Evolutionary conservation across 2,888 invertebrate genomes (phyloP).

Genomic region (Cephus runcator): DNA sequence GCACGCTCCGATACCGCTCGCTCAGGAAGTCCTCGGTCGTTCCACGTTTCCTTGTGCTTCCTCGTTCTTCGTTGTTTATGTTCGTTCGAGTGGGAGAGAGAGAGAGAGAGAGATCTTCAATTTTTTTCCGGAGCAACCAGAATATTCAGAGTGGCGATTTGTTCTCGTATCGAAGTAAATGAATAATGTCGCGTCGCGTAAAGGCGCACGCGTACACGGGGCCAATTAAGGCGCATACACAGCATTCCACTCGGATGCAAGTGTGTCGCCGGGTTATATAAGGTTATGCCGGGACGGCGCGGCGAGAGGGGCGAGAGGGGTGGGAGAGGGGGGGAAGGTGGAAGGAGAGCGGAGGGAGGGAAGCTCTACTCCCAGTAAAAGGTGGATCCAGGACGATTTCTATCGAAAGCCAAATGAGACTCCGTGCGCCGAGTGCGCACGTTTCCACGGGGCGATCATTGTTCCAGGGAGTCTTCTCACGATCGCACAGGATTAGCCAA

Average conservation of each 20-base stretch:
- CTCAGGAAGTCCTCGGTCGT: slow-evolving; percentile 21
- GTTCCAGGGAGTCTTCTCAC: not conserved
- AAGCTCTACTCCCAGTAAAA: slow-evolving; percentile 19
- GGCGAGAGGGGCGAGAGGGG: slow-evolving; percentile 5
- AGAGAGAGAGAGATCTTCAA: not conserved
- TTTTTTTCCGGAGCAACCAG: not conserved
- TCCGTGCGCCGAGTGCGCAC: not conserved
- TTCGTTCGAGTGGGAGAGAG: not conserved
- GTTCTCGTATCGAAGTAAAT: not conserved
- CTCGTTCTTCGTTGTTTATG: not conserved
- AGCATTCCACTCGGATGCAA: slow-evolving; percentile 41
- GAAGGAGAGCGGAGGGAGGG: slow-evolving; percentile 6
- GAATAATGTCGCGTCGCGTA: not conserved
- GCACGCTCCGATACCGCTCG: slow-evolving; percentile 29
- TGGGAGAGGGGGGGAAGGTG: too few relatives aligned
- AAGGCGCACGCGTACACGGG: slow-evolving; percentile 25
- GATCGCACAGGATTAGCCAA: not conserved
- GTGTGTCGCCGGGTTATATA: slow-evolving; percentile 49
- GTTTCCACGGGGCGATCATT: not conserved
- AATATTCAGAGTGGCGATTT: not conserved
- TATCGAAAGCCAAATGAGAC: slow-evolving; percentile 32
- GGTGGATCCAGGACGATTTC: slow-evolving; percentile 39
- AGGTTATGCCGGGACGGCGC: slow-evolving; percentile 31
- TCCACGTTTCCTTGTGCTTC: not conserved
- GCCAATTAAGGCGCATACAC: slow-evolving; percentile 44